phyloP scores from a whole-genome alignment of 2,888 invertebrate genomes.

The Parelbella ahira region DNA sequence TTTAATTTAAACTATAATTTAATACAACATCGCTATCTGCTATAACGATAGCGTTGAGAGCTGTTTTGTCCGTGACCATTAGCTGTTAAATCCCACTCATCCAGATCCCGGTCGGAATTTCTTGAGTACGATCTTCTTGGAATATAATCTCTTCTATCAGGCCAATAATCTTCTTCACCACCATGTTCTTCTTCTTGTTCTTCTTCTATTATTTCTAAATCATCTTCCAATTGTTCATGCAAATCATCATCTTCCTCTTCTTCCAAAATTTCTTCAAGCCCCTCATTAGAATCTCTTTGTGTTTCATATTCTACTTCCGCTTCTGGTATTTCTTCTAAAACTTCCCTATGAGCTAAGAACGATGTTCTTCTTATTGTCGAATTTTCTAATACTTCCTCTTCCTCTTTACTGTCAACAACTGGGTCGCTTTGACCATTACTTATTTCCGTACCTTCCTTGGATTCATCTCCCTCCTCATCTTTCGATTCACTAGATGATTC shows the following conservation, averaged over 20 bases:
- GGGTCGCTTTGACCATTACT: constrained; percentile 27
- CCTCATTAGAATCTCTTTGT: constrained; percentile 56
- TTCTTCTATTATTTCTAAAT: constrained; percentile 63
- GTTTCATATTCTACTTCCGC: constrained; percentile 64
- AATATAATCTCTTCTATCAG: constrained; percentile 47
- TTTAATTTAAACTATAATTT: constrained; percentile 17
- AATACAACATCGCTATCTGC: constrained; percentile 50
- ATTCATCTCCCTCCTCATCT: constrained; percentile 28
- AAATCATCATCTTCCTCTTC: constrained; percentile 60
- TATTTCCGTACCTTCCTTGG: constrained; percentile 29
- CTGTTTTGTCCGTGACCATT: constrained; percentile 46
- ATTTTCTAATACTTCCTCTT: constrained; percentile 39
- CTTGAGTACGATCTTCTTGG: constrained; percentile 43
- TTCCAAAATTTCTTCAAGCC: constrained; percentile 65
- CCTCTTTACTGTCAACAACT: constrained; percentile 33
- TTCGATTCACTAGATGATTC: constrained; percentile 37
- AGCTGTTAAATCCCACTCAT: constrained; percentile 75
- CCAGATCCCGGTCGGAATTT: constrained; percentile 56
- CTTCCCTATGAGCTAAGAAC: constrained; percentile 65
- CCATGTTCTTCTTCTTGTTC: constrained; percentile 40
- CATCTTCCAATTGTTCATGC: constrained; percentile 44
- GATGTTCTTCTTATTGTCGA: constrained; percentile 45
- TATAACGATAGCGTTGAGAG: constrained; percentile 63
- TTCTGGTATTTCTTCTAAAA: constrained; percentile 72
- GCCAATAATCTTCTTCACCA: constrained; percentile 59